These are phyloP conservation scores for Hystrix cristata DNA, from an alignment of 2,113 vertebrate genomes.

Conservation along the genomic window DNA sequence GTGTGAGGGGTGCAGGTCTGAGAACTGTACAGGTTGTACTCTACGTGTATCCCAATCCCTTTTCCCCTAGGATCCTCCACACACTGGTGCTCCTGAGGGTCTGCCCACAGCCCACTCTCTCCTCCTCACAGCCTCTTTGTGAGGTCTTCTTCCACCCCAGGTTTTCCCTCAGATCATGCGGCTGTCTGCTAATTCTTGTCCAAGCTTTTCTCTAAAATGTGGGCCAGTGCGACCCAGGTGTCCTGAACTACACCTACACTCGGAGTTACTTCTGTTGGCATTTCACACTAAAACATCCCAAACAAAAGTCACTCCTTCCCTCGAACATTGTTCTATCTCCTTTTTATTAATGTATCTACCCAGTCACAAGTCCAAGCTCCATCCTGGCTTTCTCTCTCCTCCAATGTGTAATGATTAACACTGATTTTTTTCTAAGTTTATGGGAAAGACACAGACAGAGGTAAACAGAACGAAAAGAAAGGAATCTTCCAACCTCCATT, in stretches of 20 bases:
- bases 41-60: neutral
- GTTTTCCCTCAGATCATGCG: neutral
- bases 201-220: slow-evolving; percentile 31
- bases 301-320: neutral
- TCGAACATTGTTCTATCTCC: neutral
- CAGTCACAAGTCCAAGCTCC: neutral
- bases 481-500: neutral
- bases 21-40: neutral
- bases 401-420: slow-evolving; percentile 37
- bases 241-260: slow-evolving; percentile 20
- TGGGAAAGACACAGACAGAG: neutral
- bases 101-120: neutral
- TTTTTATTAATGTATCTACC: neutral
- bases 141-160: neutral
- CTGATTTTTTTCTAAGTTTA: slow-evolving; percentile 1
- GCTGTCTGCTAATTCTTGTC: neutral
- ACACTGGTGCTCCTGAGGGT: neutral
- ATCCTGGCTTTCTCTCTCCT: neutral
- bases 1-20: neutral
- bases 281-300: slow-evolving; percentile 1
- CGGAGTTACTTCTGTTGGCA: neutral
- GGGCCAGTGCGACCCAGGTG: neutral
- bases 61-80: neutral
- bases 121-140: neutral
- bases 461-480: neutral